Conservation (phyloP, 2,888 invertebrate species). For the Aspidapion aeneum region DNA sequence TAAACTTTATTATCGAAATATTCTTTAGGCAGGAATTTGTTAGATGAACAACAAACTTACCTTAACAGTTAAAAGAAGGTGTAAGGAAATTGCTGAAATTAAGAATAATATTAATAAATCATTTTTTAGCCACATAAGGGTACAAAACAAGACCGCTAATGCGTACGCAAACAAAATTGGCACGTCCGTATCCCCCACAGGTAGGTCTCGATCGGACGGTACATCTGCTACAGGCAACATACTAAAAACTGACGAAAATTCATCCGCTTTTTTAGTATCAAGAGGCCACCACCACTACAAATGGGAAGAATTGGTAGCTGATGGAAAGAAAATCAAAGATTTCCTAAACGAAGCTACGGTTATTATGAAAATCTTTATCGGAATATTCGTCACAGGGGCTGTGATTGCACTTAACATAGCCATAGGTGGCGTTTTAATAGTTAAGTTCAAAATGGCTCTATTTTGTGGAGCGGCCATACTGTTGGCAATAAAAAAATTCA, state of each 20-base stretch:
- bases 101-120: too few species aligned
- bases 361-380: slow-evolving; percentile 14
- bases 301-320: slow-evolving; percentile 17
- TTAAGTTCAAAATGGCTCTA: neutral
- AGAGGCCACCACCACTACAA: slow-evolving; percentile 4
- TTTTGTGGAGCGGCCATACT: neutral
- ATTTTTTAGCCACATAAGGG: too few species aligned
- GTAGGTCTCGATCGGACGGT: slow-evolving; percentile 20
- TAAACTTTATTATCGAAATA: too few species aligned
- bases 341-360: slow-evolving; percentile 19
- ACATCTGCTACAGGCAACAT: slow-evolving; percentile 10
- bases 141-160: neutral
- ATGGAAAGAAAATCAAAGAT: slow-evolving; percentile 20
- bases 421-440: neutral
- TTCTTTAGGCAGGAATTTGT: too few species aligned
- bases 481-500: neutral
- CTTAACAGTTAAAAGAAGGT: too few species aligned
- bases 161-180: slow-evolving; percentile 9
- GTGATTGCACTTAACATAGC: slow-evolving; percentile 41
- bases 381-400: slow-evolving; percentile 5
- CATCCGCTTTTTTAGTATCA: neutral
- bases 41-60: too few species aligned
- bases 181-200: slow-evolving; percentile 19
- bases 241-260: neutral
- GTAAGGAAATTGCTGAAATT: too few species aligned